These are phyloP conservation scores for Sebastes iracundus DNA, from an alignment of 2,797 vertebrate genomes.

Conservation along the genomic window DNA sequence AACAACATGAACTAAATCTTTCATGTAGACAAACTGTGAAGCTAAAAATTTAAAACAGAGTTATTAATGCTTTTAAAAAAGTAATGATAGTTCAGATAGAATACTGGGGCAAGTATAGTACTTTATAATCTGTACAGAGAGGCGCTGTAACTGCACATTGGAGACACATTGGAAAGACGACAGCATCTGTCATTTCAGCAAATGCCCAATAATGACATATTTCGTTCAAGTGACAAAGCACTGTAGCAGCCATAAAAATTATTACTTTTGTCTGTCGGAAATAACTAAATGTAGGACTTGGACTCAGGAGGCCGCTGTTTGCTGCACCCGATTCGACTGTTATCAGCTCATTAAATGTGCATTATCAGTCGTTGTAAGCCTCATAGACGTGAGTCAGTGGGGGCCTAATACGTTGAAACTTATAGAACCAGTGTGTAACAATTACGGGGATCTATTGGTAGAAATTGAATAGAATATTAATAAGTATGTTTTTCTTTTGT, in stretches of 20 bases:
- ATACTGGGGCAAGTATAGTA: neutral
- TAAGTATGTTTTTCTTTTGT: too few species aligned
- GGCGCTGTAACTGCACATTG: neutral
- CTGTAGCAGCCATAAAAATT: neutral
- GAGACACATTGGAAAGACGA: neutral
- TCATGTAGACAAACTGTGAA: constrained; percentile 39
- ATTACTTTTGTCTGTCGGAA: neutral
- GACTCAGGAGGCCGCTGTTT: fast-evolving
- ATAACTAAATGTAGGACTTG: neutral
- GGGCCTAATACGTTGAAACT: too few species aligned
- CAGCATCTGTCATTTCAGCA: neutral
- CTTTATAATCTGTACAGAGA: neutral
- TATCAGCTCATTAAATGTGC: too few species aligned
- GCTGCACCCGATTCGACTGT: too few species aligned
- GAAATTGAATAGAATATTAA: too few species aligned
- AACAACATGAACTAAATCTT: constrained; percentile 50
- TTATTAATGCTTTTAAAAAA: constrained; percentile 18
- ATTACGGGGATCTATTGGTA: too few species aligned
- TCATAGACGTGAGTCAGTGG: too few species aligned
- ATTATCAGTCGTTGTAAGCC: too few species aligned
- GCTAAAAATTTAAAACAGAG: neutral
- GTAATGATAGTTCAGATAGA: neutral
- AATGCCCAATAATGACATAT: neutral
- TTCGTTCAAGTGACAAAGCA: neutral
- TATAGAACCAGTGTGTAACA: too few species aligned